Conservation (phyloP, 2,888 invertebrate species). For the Rosalia funebris region DNA sequence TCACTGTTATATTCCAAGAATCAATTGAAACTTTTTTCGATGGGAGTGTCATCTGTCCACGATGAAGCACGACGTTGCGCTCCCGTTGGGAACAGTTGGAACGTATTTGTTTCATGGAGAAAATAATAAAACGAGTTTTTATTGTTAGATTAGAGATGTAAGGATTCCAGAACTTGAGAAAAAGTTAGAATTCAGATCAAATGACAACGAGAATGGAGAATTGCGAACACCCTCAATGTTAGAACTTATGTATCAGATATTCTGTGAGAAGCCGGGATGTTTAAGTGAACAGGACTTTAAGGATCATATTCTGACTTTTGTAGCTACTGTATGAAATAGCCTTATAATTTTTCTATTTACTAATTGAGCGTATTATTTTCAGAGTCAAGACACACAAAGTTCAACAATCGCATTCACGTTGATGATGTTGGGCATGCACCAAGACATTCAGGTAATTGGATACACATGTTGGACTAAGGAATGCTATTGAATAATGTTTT, state of each 20-base stretch:
- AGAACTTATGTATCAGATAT: constrained; percentile 38
- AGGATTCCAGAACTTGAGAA: constrained; percentile 33
- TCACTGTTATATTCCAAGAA: too few species aligned
- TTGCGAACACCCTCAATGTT: constrained; percentile 37
- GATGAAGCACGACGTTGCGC: too few species aligned
- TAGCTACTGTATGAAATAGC: constrained; percentile 28
- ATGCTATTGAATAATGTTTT: neutral
- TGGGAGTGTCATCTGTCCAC: too few species aligned
- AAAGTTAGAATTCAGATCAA: constrained; percentile 20
- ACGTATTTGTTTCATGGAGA: too few species aligned
- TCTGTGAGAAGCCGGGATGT: constrained; percentile 27
- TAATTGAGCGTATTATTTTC: constrained; percentile 17
- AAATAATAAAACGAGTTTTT: too few species aligned
- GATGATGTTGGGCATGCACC: constrained; percentile 45
- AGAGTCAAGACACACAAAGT: constrained; percentile 46
- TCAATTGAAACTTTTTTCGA: too few species aligned
- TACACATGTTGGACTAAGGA: neutral
- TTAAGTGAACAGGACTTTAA: constrained; percentile 37
- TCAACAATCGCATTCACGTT: constrained; percentile 31
- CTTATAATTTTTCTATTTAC: neutral
- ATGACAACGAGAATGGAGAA: constrained; percentile 3
- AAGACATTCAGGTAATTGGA: constrained; percentile 38
- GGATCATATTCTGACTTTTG: constrained; percentile 42
- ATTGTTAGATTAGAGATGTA: constrained; percentile 29
- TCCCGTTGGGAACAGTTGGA: too few species aligned